Percentiles rank a stretch among this genome's conserved stretches.
Conservation (phyloP, 2,113 vertebrate species). For the Spilogale gracilis region DNA sequence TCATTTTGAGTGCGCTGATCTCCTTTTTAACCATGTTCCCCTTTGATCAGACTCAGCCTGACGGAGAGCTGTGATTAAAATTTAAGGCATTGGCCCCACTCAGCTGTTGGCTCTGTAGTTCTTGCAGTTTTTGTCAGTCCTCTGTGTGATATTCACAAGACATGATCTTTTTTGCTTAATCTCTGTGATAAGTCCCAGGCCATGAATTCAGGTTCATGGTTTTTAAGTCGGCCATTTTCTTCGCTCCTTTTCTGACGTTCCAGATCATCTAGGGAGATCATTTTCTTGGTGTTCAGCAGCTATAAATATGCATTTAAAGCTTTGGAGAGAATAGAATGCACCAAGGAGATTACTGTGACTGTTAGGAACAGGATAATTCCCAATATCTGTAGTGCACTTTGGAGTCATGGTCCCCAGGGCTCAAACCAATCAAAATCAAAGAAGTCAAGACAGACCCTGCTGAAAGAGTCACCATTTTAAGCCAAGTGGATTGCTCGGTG, state of each 20-base stretch:
- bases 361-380: background rate
- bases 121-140: background rate
- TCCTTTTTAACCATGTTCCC: background rate
- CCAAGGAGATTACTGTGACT: background rate
- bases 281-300: background rate
- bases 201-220: background rate
- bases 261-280: background rate
- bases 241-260: background rate
- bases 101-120: background rate
- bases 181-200: background rate
- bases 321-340: background rate
- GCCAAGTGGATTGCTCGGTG: background rate
- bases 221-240: background rate
- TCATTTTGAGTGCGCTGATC: background rate
- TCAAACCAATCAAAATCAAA: background rate
- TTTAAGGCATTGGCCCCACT: background rate
- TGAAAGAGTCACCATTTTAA: background rate
- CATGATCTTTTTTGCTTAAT: background rate
- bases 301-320: background rate
- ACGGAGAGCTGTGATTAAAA: background rate
- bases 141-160: background rate
- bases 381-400: background rate
- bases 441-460: background rate
- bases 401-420: background rate
- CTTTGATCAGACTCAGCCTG: background rate